Percentiles rank a stretch among this genome's conserved stretches.
Evolutionary conservation across 35 echinoderm and acorn worm genomes (phyloP).

Genomic region (Anneissia japonica): DNA sequence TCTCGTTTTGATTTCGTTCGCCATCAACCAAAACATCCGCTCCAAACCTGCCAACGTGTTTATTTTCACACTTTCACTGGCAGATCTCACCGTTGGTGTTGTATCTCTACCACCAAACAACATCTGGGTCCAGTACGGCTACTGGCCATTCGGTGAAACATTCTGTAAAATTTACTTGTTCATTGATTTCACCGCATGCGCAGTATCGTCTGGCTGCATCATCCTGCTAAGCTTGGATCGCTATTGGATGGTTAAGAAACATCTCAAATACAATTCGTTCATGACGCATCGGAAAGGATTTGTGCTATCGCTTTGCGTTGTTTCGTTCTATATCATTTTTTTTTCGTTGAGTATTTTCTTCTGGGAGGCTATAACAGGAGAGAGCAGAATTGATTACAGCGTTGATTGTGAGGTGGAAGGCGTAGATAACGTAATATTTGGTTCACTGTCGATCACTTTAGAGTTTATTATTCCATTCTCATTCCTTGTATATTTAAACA

Average conservation of each 20-base stretch:
- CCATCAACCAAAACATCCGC: not conserved
- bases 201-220: conserved; percentile 9
- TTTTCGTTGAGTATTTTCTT: not conserved
- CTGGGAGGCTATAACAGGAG: not conserved
- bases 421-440: not conserved
- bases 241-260: conserved; percentile 21
- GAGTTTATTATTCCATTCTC: not conserved
- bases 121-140: conserved; percentile 6
- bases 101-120: conserved; percentile 31
- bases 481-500: not conserved
- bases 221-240: conserved; percentile 36
- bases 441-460: not conserved
- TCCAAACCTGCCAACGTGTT: conserved; percentile 27
- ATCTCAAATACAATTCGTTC: not conserved
- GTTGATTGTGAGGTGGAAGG: conserved; percentile 17
- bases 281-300: not conserved
- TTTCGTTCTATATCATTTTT: not conserved
- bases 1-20: conserved; percentile 17
- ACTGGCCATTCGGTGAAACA: conserved; percentile 39
- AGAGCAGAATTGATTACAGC: not conserved
- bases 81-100: conserved; percentile 31
- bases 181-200: conserved; percentile 12
- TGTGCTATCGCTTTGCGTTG: not conserved
- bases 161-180: conserved; percentile 24
- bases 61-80: conserved; percentile 29